phyloP scores from a whole-genome alignment of 2,797 vertebrate species.

The Percopsis omiscomaycus region DNA sequence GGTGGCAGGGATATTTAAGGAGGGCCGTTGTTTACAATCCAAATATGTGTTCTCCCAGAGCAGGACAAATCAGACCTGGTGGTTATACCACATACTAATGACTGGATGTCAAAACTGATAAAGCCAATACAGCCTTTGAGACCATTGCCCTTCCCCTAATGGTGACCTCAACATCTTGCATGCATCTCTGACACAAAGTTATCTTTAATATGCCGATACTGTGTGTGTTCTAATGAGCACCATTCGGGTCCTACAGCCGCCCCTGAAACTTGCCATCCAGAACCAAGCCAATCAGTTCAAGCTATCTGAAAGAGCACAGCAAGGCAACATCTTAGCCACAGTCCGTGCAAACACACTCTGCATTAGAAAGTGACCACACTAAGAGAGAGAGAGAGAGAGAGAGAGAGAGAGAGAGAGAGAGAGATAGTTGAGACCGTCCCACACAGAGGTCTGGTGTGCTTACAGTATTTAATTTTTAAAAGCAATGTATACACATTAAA shows the following conservation, averaged over 20 bases:
- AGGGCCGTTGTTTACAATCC: conserved; percentile 49
- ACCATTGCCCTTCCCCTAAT: background rate
- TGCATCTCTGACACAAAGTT: background rate
- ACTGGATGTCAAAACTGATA: conserved; percentile 26
- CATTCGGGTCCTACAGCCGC: too few relatives aligned
- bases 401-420: background rate
- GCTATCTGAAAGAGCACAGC: background rate
- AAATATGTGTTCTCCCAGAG: conserved; percentile 40
- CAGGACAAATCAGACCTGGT: conserved; percentile 31
- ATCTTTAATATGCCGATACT: conserved; percentile 3
- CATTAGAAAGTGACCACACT: background rate
- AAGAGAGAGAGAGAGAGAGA: background rate
- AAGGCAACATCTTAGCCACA: background rate
- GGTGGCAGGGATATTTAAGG: background rate
- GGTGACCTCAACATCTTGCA: background rate
- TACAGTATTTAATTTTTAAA: conserved; percentile 1
- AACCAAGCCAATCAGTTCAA: background rate
- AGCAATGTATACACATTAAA: conserved; percentile 2
- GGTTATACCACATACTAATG: conserved; percentile 41
- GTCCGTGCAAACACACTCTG: too few relatives aligned
- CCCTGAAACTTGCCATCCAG: too few relatives aligned
- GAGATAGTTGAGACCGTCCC: background rate
- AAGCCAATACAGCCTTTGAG: too few relatives aligned
- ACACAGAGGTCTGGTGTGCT: background rate
- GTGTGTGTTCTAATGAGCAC: conserved; percentile 12